Percentiles rank a stretch among this genome's conserved stretches.
Conservation (phyloP, 2,888 invertebrate genomes). For the Autographa pulchrina region DNA sequence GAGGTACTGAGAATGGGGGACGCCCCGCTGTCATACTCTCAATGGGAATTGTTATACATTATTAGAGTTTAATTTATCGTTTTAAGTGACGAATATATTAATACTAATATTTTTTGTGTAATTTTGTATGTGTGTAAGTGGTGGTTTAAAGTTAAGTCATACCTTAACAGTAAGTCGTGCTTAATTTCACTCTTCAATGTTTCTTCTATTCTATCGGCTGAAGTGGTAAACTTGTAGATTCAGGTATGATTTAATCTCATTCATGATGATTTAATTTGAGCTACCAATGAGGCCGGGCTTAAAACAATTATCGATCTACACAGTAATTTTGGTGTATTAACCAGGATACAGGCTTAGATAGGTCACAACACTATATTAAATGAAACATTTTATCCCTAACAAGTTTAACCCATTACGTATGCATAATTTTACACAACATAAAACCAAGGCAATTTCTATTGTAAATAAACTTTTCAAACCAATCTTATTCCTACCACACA, state of each 20-base stretch:
- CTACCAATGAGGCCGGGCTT: too few relatives aligned
- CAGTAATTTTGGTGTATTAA: too few relatives aligned
- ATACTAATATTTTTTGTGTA: slow-evolving; percentile 26
- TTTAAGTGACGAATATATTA: slow-evolving; percentile 66
- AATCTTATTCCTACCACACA: too few relatives aligned
- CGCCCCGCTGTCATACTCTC: slow-evolving; percentile 73
- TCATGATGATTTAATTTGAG: neutral
- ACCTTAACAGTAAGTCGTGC: neutral
- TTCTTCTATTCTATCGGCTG: neutral
- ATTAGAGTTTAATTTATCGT: slow-evolving; percentile 80
- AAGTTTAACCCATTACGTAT: too few relatives aligned
- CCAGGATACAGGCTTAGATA: too few relatives aligned
- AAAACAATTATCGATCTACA: too few relatives aligned
- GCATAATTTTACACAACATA: too few relatives aligned
- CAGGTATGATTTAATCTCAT: neutral
- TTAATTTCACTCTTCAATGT: neutral
- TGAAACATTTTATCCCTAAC: too few relatives aligned
- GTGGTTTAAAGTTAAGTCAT: slow-evolving; percentile 10
- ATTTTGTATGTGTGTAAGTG: slow-evolving; percentile 27
- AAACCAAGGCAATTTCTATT: too few relatives aligned
- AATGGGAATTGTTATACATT: slow-evolving; percentile 73
- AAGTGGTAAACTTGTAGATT: neutral
- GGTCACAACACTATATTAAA: too few relatives aligned
- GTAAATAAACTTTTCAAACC: too few relatives aligned
- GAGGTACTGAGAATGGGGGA: slow-evolving; percentile 54